These are phyloP conservation scores for Mormyrus lacerda DNA, from an alignment of 2,113 vertebrate species.

Conservation along the genomic window DNA sequence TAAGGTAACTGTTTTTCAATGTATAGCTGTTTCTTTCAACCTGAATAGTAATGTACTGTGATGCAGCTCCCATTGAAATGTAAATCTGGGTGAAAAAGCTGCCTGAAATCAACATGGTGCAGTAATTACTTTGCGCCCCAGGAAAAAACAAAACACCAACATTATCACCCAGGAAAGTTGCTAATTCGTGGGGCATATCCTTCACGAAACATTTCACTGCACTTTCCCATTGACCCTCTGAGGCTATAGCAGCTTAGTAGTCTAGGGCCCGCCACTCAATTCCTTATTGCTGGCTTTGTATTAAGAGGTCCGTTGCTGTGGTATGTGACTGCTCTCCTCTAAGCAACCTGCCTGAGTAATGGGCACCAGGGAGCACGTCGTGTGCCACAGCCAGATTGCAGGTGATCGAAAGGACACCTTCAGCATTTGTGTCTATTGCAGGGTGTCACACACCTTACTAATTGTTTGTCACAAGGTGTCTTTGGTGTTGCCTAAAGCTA, in stretches of 20 bases:
- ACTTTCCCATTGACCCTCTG: conserved; percentile 38
- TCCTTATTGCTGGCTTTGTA: conserved; percentile 26
- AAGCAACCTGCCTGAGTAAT: conserved; percentile 48
- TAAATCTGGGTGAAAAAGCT: conserved; percentile 1
- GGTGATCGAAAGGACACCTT: conserved; percentile 49
- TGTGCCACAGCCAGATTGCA: conserved; percentile 44
- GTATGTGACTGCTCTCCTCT: conserved; percentile 57
- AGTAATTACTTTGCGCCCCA: conserved; percentile 14
- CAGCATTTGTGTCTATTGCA: conserved; percentile 41
- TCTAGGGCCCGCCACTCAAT: conserved; percentile 38
- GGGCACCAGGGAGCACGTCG: conserved; percentile 48
- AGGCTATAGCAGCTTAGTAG: conserved; percentile 43
- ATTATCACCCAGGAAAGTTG: neutral
- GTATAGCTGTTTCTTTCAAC: neutral
- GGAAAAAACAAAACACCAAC: neutral
- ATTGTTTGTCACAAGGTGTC: conserved; percentile 58
- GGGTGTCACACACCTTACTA: conserved; percentile 57
- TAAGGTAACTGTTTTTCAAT: neutral
- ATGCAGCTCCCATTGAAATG: conserved; percentile 5
- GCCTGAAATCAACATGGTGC: neutral
- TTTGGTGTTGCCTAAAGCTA: conserved; percentile 34
- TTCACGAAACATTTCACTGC: conserved; percentile 39
- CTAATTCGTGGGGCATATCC: conserved; percentile 32
- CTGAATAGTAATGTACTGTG: neutral
- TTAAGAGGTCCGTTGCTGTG: conserved; percentile 47